Evolutionary conservation across 2,797 vertebrate genomes (phyloP).

Genomic region (Anas georgica): DNA sequence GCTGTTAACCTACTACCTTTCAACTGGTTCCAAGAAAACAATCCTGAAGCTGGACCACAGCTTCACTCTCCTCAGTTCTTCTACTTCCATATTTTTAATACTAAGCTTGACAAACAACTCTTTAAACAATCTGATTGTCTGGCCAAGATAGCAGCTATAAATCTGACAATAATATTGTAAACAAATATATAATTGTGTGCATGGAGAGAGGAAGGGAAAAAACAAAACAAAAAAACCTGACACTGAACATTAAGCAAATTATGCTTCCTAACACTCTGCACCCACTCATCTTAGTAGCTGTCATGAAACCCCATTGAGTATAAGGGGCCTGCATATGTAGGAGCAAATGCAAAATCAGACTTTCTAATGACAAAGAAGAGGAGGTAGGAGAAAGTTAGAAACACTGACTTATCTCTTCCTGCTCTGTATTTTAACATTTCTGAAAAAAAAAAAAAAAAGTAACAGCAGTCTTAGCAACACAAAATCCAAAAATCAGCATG

Average conservation of each 20-base stretch:
- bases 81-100: not conserved
- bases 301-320: not conserved
- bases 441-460: not conserved
- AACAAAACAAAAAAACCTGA: not conserved
- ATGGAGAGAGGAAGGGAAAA: not conserved
- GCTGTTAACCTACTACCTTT: not conserved
- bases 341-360: not conserved
- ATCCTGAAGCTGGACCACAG: not conserved
- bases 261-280: not conserved
- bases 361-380: not conserved
- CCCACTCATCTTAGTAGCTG: not conserved
- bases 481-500: not conserved
- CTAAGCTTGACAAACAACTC: not conserved
- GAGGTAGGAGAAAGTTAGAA: not conserved
- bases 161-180: not conserved
- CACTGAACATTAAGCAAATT: not conserved
- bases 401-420: not conserved
- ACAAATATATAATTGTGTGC: not conserved
- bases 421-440: not conserved
- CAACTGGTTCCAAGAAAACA: not conserved
- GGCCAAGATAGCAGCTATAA: not conserved
- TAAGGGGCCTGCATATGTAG: not conserved
- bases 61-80: not conserved
- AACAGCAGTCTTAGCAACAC: not conserved
- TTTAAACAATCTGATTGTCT: conserved; percentile 3